These are phyloP conservation scores for Lateolabrax maculatus DNA, from an alignment of 2,797 vertebrate species.

Conservation along the genomic window DNA sequence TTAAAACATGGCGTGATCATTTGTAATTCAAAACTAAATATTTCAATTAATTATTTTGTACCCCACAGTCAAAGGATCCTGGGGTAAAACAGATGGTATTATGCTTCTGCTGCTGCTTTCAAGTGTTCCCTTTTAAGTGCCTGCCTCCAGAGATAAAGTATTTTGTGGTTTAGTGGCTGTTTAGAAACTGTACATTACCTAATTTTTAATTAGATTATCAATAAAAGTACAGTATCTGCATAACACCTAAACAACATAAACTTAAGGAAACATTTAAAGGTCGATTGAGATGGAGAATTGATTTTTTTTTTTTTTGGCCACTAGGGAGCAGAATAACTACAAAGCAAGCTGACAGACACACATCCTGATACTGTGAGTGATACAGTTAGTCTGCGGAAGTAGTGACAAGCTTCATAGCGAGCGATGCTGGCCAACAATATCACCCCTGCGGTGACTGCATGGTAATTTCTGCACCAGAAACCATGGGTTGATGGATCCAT, in stretches of 20 bases:
- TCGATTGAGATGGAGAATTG: too few relatives aligned
- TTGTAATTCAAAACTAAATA: constrained; percentile 34
- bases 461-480: neutral
- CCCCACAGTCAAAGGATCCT: constrained; percentile 7
- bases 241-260: neutral
- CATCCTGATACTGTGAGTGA: neutral
- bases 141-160: constrained; percentile 25
- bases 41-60: constrained; percentile 17
- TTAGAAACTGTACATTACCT: constrained; percentile 12
- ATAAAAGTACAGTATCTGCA: neutral
- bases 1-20: neutral
- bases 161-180: neutral
- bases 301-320: neutral
- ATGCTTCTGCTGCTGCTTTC: constrained; percentile 40
- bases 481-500: too few relatives aligned
- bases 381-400: neutral
- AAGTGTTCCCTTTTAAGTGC: constrained; percentile 23
- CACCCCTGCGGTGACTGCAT: neutral
- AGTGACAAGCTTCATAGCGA: neutral
- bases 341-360: neutral
- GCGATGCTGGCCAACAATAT: neutral
- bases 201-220: constrained; percentile 21
- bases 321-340: neutral
- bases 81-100: constrained; percentile 58
- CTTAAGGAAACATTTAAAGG: constrained; percentile 8